A percentile compares a stretch with the other conserved stretches of the same genome.
These are phyloP conservation scores for Phoenoteleia sp. DNA, from an alignment of 2,888 invertebrate genomes.

Conservation along the genomic window DNA sequence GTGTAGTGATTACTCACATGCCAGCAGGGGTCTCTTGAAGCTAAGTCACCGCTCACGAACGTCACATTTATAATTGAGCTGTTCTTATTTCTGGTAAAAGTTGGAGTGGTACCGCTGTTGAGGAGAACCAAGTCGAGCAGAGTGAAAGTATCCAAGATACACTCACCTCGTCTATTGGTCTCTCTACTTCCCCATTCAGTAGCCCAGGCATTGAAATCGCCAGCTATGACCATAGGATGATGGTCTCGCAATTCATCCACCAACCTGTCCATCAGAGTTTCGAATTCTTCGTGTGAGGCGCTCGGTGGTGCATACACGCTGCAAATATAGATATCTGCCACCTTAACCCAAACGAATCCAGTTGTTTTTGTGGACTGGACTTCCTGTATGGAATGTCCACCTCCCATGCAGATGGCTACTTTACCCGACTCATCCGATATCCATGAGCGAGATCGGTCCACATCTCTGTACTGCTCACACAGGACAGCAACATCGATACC, in stretches of 20 bases:
- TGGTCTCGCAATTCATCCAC: conserved; percentile 43
- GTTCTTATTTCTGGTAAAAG: conserved; percentile 48
- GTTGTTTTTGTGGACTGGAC: not conserved
- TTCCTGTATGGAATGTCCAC: not conserved
- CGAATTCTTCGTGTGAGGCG: conserved; percentile 27
- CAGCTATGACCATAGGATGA: conserved; percentile 61
- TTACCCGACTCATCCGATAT: not conserved
- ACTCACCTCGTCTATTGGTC: conserved; percentile 61
- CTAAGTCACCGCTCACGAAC: conserved; percentile 49
- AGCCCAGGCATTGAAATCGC: conserved; percentile 67
- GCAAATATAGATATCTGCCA: conserved; percentile 30
- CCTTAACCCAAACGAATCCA: conserved; percentile 4
- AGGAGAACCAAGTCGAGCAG: conserved; percentile 54
- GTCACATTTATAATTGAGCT: conserved; percentile 68
- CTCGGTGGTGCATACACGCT: conserved; percentile 56
- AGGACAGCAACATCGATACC: conserved; percentile 38
- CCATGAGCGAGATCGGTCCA: not conserved
- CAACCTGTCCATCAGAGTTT: conserved; percentile 33
- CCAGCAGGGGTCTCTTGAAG: conserved; percentile 53
- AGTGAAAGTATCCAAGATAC: conserved; percentile 33
- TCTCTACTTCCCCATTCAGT: conserved; percentile 68
- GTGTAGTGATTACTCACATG: conserved; percentile 44
- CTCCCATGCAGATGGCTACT: not conserved
- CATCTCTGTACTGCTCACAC: conserved; percentile 61
- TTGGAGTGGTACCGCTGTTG: conserved; percentile 60